Base-by-base conservation (phyloP, 1,140 invertebrate genomes). In the Drosophila lacertosa region DNA sequence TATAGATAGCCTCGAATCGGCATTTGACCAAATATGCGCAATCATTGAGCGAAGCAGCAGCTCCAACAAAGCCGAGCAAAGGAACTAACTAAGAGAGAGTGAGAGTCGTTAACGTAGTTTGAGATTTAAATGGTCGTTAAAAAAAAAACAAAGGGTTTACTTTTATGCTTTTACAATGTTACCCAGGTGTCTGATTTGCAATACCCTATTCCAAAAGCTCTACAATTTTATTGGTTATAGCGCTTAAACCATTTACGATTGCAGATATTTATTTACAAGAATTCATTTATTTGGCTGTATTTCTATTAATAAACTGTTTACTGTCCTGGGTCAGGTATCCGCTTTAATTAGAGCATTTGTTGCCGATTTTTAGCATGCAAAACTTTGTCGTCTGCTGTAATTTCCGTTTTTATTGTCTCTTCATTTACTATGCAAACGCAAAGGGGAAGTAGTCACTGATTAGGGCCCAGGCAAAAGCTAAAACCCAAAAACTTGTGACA, bases 1-100 rank as follows among this genome's bases (percentile, higher is more conserved):
- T 88, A 92, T 95, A 15, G 92, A 94, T 53, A 94, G 94, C 63
- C 91, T 97, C 35, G 92, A 94, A 63, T 91, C 93, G 57, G 94
- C 96, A 35, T 94, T 97, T 48, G 72, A 84, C 57, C 73, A 84
- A 58, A 89, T 91, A 64, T 90, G 55, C 37, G 15, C 58, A 11
- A 74, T 89, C 11, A 89, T 89, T n/a, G 60, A 75, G 48, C 63
- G 74, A n/a, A 88, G 74, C 70, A 55, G 75, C 62, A 32, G 35
- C 20, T 26, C 51, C 24, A 35, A 45, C 11, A 62, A 47, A 18
- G n/a, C 6, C 16, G 24, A 39, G 39, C 32, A 26, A 5, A 39
- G 7, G 3, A 70, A 45, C 15, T 70, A 55, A 65, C 40, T 15
- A 37, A 16, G 3, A 35, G 32, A 26, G 10, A 63, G 22, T 15